Conservation (phyloP, 2,888 invertebrate species). For the Hedya salicella region DNA sequence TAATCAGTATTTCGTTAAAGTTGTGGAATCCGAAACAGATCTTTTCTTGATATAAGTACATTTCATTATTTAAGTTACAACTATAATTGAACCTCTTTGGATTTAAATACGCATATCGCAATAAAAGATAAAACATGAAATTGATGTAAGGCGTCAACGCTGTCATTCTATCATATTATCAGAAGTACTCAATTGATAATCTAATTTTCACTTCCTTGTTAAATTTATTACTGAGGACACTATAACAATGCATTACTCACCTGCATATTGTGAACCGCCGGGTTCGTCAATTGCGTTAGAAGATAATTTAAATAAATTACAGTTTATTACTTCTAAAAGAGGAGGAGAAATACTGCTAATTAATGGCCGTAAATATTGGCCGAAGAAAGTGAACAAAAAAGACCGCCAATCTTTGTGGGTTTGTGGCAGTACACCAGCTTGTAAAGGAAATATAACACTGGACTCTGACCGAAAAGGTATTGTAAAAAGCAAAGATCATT, state of each 20-base stretch:
- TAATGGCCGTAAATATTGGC: neutral
- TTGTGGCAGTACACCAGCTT: slow-evolving; percentile 2
- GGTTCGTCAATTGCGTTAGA: neutral
- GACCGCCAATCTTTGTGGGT: slow-evolving; percentile 2
- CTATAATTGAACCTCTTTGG: too few relatives aligned
- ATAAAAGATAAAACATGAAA: too few relatives aligned
- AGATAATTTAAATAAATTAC: slow-evolving; percentile 1
- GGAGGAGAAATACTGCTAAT: slow-evolving; percentile 2
- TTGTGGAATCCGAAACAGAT: too few relatives aligned
- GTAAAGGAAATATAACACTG: neutral
- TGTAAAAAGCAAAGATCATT: neutral
- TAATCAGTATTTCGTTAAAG: too few relatives aligned
- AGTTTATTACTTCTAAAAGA: slow-evolving; percentile 8
- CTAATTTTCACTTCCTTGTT: too few relatives aligned
- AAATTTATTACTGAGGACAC: neutral
- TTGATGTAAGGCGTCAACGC: too few relatives aligned
- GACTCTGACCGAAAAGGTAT: slow-evolving; percentile 1
- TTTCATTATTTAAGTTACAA: too few relatives aligned
- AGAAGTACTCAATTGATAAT: too few relatives aligned
- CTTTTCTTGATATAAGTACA: too few relatives aligned
- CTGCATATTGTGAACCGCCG: slow-evolving; percentile 3
- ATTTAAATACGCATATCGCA: too few relatives aligned
- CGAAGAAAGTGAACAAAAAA: neutral
- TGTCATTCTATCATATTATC: too few relatives aligned
- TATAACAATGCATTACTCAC: slow-evolving; percentile 8